A percentile compares a stretch with the other conserved stretches of the same genome.
Conservation (phyloP, 2,113 vertebrate species). For the Aleadryas rufinucha region DNA sequence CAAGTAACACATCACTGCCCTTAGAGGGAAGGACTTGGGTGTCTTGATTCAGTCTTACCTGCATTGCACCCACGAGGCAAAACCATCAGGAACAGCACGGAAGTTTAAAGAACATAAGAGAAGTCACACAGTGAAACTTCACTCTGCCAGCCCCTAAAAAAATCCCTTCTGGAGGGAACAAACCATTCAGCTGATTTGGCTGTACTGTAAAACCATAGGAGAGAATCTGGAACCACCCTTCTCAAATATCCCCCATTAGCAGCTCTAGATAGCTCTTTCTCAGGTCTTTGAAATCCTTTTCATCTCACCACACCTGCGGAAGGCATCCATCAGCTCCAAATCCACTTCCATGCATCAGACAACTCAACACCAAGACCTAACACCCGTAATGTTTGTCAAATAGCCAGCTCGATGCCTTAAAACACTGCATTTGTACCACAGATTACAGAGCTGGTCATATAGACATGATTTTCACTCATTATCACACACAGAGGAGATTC, state of each 20-base stretch:
- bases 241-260: neutral
- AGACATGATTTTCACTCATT: neutral
- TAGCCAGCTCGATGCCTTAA: neutral
- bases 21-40: rapidly evolving
- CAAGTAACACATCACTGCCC: neutral
- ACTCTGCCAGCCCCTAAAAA: neutral
- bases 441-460: neutral
- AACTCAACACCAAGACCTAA: neutral
- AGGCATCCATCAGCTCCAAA: neutral
- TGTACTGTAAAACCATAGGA: neutral
- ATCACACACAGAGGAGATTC: neutral
- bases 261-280: neutral
- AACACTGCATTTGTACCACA: neutral
- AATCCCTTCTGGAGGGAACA: neutral
- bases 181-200: neutral
- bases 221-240: neutral
- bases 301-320: neutral
- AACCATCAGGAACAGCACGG: neutral
- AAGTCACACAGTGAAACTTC: neutral
- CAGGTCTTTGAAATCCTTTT: neutral
- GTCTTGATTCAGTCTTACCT: neutral
- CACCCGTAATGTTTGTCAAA: neutral
- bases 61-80: neutral
- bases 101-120: neutral
- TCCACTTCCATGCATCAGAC: neutral